These are phyloP conservation scores for Apis laboriosa DNA, from an alignment of 1,140 invertebrate species.

Conservation along the genomic window DNA sequence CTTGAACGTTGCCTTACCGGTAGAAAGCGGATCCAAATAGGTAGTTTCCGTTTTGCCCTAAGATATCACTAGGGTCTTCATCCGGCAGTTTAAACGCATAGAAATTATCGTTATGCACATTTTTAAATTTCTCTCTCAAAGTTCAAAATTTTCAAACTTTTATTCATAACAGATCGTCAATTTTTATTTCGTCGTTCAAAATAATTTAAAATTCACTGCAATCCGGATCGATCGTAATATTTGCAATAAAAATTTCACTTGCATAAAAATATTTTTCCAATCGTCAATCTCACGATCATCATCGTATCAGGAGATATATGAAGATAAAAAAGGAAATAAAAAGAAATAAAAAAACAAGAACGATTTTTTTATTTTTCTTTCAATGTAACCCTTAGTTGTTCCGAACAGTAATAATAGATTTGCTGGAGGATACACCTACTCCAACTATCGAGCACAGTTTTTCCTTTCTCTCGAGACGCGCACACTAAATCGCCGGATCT, in stretches of 20 bases:
- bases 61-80: neutral
- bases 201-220: neutral
- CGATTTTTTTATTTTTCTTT: neutral
- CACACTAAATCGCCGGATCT: constrained; percentile 58
- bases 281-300: too few relatives aligned
- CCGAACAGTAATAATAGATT: constrained; percentile 1
- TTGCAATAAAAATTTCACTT: neutral
- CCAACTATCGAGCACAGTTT: neutral
- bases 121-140: neutral
- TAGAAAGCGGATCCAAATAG: neutral
- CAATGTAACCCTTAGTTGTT: neutral
- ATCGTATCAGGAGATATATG: neutral
- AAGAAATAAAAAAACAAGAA: neutral
- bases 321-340: neutral
- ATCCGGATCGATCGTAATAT: neutral
- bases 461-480: neutral
- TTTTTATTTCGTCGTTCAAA: neutral
- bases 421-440: constrained; percentile 18
- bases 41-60: neutral
- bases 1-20: neutral
- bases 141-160: neutral
- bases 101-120: neutral
- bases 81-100: neutral
- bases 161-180: neutral
- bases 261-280: too few relatives aligned